Base-by-base conservation (phyloP, 1,140 invertebrate genomes). In the Papilio machaon region DNA sequence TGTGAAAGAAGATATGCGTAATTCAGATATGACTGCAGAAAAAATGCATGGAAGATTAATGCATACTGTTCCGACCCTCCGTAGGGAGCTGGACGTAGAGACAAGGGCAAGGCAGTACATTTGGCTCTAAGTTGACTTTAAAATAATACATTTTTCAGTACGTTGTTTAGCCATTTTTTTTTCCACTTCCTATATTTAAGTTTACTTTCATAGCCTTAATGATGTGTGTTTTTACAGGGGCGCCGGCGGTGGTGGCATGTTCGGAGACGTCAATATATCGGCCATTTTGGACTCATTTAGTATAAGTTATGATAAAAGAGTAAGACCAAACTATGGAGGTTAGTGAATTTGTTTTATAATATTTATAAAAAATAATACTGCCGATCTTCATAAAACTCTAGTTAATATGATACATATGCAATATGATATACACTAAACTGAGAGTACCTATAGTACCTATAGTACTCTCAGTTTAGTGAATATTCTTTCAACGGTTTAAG, bases 261-360 rank as follows among this genome's bases (percentile, higher is more conserved):
- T 97, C 90, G 97, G 97, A 86, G 97, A 98, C 94, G 97, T 98
- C 90, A 99, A 99, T 96, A 98, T 99, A 95, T 98, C 98, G 83
- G 97, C 97, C 91, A 99, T 99, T 91, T 96, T 99, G 95, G 98
- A 99, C 95, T 98, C 97, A 89, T 98, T 99, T 96, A 98, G 98
- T 94, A 97, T 97, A 94, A 98, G 97, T 96, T 99, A 99, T 95
- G 98, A 99, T 96, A 99, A 99, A 97, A 97, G 98, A 97, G 98
- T 99, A 97, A 98, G 98, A 96, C 98, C 98, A 92, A 99, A 99
- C 95, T 99, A 99, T 96, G 98, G 98, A 97, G 98, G 98, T 98
- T 96, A 97, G 98, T 94, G 82, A 35, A 19, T 19, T 9, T 19
- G 9, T 9, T 73, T 76, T 49, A 64, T 17, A 64, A 73, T 73